These are phyloP conservation scores for Neolamprologus variostigma DNA, from an alignment of 2,113 vertebrate species.

Conservation along the genomic window DNA sequence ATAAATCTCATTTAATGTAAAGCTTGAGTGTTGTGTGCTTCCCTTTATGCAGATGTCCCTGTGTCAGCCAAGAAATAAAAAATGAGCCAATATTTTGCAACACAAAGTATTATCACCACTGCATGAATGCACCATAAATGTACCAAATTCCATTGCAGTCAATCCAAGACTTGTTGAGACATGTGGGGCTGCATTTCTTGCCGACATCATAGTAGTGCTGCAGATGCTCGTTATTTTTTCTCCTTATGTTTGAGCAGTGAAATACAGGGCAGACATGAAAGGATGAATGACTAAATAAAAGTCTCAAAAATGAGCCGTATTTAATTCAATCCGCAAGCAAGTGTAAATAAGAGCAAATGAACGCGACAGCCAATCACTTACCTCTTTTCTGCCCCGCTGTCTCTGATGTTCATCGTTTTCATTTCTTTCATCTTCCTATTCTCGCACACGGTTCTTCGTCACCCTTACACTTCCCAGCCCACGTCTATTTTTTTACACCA, in stretches of 20 bases:
- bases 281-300: constrained; percentile 26
- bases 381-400: neutral
- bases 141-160: neutral
- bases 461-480: neutral
- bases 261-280: constrained; percentile 35
- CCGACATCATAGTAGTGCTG: neutral
- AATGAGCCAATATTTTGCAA: neutral
- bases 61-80: neutral
- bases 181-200: neutral
- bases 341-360: constrained; percentile 8
- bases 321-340: constrained; percentile 32
- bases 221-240: neutral
- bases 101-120: neutral
- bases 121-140: neutral
- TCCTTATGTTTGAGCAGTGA: neutral
- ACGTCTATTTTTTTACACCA: neutral
- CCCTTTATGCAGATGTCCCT: neutral
- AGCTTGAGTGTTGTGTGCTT: neutral
- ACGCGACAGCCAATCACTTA: constrained; percentile 30
- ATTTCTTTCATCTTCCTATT: constrained; percentile 52
- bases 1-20: neutral
- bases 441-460: constrained; percentile 29
- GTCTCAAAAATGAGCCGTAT: constrained; percentile 10
- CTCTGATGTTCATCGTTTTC: constrained; percentile 42
- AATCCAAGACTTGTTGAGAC: neutral